Evolutionary conservation across 2,113 vertebrate genomes (phyloP), one percentile per base, ranked within the genome.

Genomic region (Ptyas mucosa): DNA sequence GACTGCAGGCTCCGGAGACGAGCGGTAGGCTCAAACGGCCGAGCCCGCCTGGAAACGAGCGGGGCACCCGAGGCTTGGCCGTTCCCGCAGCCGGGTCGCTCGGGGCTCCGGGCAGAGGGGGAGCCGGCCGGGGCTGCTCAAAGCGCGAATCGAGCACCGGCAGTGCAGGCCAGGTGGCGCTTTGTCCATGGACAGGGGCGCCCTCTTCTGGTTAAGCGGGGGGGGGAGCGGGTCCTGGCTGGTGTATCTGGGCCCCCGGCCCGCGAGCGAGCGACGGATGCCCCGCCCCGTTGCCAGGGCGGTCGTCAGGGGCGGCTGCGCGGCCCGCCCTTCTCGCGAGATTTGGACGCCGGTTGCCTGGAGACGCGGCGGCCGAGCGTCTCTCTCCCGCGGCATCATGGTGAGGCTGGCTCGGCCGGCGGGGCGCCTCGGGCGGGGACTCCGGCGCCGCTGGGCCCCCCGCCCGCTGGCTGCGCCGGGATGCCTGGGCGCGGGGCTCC

Each of bases 321-420:
- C 69, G 69, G 6, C 64, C 64, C n/a, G 51, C 26, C 5, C 11
- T 21, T 93, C 88, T 89, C 92, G 88, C 88, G 92, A 90, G 53
- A 11, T 1, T 57, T n/a, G 53, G 88, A 12, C 14, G 0, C 55
- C 55, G 52, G 96, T 97, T 97, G 96, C 95, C 29, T 1, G 94
- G 97, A 90, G 91, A 95, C 96, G 5, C 49, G 43, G 88, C 1
- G 23, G 29, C 89, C 26, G 39, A 39, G 61, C 8, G 61, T 10
- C 6, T 12, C 14, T 0, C 1, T 34, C 39, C 15, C 1, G 57
- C 0, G 18, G 8, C 53, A 14, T 9, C 81, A 97, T 97, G 97
- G 96, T 97, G 95, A 97, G 96, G 9, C 7, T 4, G 15, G 26
- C 1, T 11, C 23, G 5, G 21, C 0, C 18, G 0, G 4, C 2